These are phyloP conservation scores for Odontocolon sp. DNA, from an alignment of 2,888 invertebrate genomes.

Conservation along the genomic window DNA sequence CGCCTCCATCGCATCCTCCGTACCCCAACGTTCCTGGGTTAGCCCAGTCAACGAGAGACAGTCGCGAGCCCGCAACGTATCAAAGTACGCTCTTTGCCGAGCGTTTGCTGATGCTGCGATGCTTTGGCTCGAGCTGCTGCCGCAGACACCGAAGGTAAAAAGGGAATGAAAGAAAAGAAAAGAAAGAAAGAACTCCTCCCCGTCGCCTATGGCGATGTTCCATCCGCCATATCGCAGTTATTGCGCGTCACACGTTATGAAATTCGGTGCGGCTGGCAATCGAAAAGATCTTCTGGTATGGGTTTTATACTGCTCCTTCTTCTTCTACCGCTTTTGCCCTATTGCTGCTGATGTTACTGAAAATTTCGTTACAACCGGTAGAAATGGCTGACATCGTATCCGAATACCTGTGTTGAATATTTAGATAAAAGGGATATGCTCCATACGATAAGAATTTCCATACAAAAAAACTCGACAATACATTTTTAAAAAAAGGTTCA, in stretches of 20 bases:
- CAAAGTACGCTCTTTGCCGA: conserved; percentile 68
- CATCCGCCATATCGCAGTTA: conserved; percentile 62
- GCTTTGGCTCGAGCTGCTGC: conserved; percentile 51
- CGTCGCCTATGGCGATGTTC: conserved; percentile 54
- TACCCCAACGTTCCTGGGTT: conserved; percentile 49
- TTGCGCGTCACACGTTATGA: conserved; percentile 67
- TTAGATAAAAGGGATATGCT: too few species aligned
- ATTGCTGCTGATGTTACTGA: conserved; percentile 51
- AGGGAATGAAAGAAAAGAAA: conserved; percentile 31
- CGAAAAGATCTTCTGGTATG: conserved; percentile 54
- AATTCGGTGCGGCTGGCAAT: conserved; percentile 62
- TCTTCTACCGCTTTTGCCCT: not conserved
- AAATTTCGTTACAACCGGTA: conserved; percentile 49
- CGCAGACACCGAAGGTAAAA: conserved; percentile 19
- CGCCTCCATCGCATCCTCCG: conserved; percentile 25
- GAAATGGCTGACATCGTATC: too few species aligned
- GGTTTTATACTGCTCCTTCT: conserved; percentile 44
- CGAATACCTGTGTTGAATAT: too few species aligned
- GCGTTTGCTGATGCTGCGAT: conserved; percentile 64
- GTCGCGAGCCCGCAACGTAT: conserved; percentile 65
- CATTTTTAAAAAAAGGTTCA: too few species aligned
- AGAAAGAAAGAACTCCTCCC: conserved; percentile 37
- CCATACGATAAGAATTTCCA: too few species aligned
- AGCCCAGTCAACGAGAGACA: conserved; percentile 56
- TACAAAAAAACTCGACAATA: too few species aligned